Conservation (phyloP, 2,888 invertebrate species). For the Drosophila meridiana region DNA sequence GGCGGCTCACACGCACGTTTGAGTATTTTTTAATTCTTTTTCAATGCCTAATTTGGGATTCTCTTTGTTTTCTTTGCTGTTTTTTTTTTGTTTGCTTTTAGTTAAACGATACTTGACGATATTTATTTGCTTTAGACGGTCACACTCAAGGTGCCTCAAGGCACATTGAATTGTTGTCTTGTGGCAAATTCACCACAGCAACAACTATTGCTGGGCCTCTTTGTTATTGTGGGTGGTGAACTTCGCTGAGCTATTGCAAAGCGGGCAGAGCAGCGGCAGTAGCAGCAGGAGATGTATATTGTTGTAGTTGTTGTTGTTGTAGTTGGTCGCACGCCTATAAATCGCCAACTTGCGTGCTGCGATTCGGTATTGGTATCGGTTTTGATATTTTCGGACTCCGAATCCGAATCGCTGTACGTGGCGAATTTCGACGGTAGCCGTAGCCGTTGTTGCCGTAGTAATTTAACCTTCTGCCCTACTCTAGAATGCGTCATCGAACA, state of each 20-base stretch:
- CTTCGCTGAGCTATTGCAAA: conserved; percentile 8
- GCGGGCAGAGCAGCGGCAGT: conserved; percentile 11
- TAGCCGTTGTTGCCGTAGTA: conserved; percentile 56
- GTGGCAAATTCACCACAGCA: conserved; percentile 50
- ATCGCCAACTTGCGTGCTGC: conserved; percentile 64
- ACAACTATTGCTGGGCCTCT: conserved; percentile 42
- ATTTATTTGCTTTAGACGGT: conserved; percentile 10
- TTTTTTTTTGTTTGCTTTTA: not conserved
- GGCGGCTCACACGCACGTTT: conserved; percentile 25
- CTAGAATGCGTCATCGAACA: conserved; percentile 83
- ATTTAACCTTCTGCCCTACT: conserved; percentile 83
- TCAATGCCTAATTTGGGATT: conserved; percentile 7
- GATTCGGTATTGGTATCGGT: conserved; percentile 56
- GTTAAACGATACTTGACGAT: conserved; percentile 17
- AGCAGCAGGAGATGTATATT: not conserved
- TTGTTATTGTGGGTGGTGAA: conserved; percentile 48
- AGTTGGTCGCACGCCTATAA: conserved; percentile 67
- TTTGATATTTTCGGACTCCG: conserved; percentile 63
- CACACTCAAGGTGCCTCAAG: conserved; percentile 14
- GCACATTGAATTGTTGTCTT: conserved; percentile 38
- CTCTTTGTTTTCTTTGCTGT: conserved; percentile 12
- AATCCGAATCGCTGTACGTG: conserved; percentile 68
- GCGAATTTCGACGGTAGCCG: conserved; percentile 70
- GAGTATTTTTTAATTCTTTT: conserved; percentile 27
- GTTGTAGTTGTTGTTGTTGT: conserved; percentile 31